These are phyloP conservation scores for Pyxicephalus adspersus DNA, from an alignment of 2,113 vertebrate species.

Conservation along the genomic window DNA sequence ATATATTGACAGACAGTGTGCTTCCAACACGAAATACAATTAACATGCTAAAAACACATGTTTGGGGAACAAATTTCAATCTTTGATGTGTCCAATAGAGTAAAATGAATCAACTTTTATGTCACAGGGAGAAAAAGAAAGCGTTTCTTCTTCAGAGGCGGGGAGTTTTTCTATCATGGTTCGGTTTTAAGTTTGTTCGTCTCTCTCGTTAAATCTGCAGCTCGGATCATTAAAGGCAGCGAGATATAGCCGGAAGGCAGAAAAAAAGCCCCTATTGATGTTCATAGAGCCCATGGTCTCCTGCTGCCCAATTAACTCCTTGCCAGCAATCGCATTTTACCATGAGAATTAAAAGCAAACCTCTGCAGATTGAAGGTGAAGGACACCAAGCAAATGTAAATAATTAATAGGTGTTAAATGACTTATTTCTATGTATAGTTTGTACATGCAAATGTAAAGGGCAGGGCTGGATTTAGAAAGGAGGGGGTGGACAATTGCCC, in stretches of 20 bases:
- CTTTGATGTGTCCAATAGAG: not conserved
- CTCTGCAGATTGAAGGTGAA: too few species aligned
- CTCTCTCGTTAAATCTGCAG: constrained; percentile 1
- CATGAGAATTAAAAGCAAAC: too few species aligned
- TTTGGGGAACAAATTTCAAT: too few species aligned
- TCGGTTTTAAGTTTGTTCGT: not conserved
- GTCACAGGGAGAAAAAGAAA: not conserved
- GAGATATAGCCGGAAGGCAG: not conserved
- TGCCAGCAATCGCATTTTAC: too few species aligned
- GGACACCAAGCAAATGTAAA: too few species aligned
- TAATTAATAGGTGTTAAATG: too few species aligned
- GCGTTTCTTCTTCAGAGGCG: not conserved
- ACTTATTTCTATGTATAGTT: too few species aligned
- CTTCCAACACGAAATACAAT: constrained; percentile 3
- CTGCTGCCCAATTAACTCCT: not conserved
- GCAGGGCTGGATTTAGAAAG: too few species aligned
- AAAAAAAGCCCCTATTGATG: not conserved
- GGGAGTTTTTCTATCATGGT: not conserved
- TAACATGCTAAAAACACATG: not conserved
- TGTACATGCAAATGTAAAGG: too few species aligned
- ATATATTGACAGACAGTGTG: not conserved
- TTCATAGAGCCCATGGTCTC: not conserved
- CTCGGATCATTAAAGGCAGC: not conserved
- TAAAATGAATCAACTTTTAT: not conserved
- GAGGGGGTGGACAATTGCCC: too few species aligned